A percentile compares a stretch with the other conserved stretches of the same genome.
Conservation (phyloP, 2,797 vertebrate species). For the Hippocampus kuda region DNA sequence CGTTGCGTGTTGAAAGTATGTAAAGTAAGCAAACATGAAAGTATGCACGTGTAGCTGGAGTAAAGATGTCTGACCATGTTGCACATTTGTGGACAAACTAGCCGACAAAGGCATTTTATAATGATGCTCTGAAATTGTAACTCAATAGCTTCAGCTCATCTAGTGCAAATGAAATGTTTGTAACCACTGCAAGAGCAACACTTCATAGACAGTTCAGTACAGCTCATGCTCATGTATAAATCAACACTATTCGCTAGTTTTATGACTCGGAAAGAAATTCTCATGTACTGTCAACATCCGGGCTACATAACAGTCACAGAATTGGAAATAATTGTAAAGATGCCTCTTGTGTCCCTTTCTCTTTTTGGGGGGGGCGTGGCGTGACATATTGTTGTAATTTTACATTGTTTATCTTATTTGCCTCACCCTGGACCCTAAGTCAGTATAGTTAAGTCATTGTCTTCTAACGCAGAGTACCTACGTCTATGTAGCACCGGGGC, state of each 20-base stretch:
- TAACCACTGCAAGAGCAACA: background rate
- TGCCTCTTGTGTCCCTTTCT: background rate
- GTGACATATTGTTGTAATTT: background rate
- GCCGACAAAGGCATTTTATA: background rate
- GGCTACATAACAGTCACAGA: background rate
- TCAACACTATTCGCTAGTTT: background rate
- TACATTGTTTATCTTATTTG: background rate
- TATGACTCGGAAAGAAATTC: background rate
- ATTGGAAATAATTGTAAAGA: background rate
- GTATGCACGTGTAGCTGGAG: background rate
- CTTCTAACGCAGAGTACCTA: background rate
- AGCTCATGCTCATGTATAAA: background rate
- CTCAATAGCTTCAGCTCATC: background rate
- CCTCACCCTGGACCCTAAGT: background rate
- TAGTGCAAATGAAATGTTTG: background rate
- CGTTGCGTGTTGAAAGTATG: too few species aligned
- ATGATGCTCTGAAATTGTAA: background rate
- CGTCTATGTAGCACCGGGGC: background rate
- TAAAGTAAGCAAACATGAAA: too few species aligned
- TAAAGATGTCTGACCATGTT: background rate
- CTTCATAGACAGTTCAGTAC: background rate
- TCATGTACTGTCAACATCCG: background rate
- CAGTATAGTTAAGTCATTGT: too few species aligned
- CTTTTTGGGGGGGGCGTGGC: background rate
- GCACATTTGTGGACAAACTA: background rate